Evolutionary conservation across 2,113 vertebrate species (phyloP).

Genomic region (Amblyopsis rosae): DNA sequence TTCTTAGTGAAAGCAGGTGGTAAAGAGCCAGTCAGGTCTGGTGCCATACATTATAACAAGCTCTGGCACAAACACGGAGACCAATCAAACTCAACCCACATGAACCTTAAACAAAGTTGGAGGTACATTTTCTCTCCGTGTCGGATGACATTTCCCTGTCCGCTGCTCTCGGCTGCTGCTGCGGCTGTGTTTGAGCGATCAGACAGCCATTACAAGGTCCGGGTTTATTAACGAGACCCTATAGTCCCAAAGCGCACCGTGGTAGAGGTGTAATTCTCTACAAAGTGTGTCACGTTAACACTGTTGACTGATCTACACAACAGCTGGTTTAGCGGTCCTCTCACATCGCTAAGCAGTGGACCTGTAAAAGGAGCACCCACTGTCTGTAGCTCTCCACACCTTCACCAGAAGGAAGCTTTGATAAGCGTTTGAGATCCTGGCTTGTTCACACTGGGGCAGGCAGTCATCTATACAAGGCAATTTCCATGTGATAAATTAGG

Average conservation of each 20-base stretch:
- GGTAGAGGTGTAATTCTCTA: constrained; percentile 87
- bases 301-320: constrained; percentile 94
- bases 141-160: constrained; percentile 87
- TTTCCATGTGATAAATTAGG: constrained; percentile 91
- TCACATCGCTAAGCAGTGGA: constrained; percentile 81
- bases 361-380: constrained; percentile 83
- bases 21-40: constrained; percentile 36
- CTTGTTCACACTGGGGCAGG: constrained; percentile 77
- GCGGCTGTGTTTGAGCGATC: constrained; percentile 90
- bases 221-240: constrained; percentile 95
- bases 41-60: constrained; percentile 58
- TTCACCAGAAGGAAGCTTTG: constrained; percentile 84
- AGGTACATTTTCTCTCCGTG: constrained; percentile 82
- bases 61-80: constrained; percentile 74
- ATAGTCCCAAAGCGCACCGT: constrained; percentile 86
- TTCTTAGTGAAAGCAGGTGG: constrained; percentile 8
- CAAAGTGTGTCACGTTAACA: constrained; percentile 89
- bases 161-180: constrained; percentile 68
- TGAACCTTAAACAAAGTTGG: constrained; percentile 92
- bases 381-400: constrained; percentile 83
- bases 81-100: constrained; percentile 73
- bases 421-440: constrained; percentile 77
- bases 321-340: constrained; percentile 87
- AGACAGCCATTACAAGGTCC: constrained; percentile 88
- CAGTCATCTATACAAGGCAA: constrained; percentile 92